Evolutionary conservation across 2,888 invertebrate genomes (phyloP).

Genomic region (Cephus spinipes): DNA sequence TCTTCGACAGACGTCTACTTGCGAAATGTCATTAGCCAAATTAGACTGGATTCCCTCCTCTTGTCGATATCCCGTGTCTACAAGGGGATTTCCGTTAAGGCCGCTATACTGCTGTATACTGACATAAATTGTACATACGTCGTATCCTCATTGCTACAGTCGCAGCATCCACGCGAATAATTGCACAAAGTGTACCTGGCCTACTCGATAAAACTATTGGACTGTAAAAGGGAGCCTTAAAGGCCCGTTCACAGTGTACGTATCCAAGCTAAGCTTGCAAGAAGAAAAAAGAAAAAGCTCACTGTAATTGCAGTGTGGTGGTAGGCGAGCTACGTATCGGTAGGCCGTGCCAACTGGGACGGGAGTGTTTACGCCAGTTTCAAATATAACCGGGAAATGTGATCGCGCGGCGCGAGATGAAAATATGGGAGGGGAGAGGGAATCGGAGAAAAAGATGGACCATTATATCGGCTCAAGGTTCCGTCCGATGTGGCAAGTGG

Average conservation of each 20-base stretch:
- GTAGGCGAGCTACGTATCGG: neutral
- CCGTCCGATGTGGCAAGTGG: too few species aligned
- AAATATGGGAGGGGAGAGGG: neutral
- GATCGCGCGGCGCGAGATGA: neutral
- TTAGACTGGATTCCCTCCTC: neutral
- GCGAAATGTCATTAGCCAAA: neutral
- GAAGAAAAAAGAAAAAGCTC: neutral
- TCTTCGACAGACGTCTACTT: neutral
- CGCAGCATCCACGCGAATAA: neutral
- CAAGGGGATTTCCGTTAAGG: neutral
- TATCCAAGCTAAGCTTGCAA: neutral
- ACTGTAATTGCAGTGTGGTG: neutral
- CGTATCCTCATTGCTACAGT: too few species aligned
- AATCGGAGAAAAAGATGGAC: neutral
- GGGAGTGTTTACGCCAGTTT: slow-evolving; percentile 34
- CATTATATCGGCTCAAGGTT: neutral
- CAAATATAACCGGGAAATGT: slow-evolving; percentile 15
- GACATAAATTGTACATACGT: neutral
- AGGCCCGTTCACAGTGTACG: neutral
- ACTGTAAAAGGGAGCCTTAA: neutral
- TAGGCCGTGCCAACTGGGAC: slow-evolving; percentile 47
- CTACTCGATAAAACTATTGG: neutral
- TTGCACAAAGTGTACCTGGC: neutral
- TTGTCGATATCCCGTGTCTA: neutral
- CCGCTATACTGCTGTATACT: neutral